Evolutionary conservation across 2,113 vertebrate genomes (phyloP).

Genomic region (Pseudolaguvia tuberculata): DNA sequence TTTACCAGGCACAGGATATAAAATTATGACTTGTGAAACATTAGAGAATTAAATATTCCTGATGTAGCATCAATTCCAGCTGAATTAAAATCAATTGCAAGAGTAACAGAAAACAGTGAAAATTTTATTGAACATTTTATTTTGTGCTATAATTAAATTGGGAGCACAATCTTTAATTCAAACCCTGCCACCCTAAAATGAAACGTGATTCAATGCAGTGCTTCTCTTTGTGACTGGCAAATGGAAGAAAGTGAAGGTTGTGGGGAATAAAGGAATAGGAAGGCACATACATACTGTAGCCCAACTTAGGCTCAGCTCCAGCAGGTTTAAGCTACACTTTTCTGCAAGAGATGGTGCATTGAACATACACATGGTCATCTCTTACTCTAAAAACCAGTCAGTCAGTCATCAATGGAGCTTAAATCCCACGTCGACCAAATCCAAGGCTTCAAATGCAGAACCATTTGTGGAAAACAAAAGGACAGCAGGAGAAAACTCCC

Average conservation of each 20-base stretch:
- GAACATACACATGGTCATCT: slow-evolving; percentile 14
- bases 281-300: slow-evolving; percentile 62
- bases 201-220: slow-evolving; percentile 61
- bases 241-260: neutral
- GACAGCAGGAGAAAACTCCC: neutral
- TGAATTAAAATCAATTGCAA: neutral
- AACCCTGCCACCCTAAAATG: slow-evolving; percentile 65
- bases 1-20: no score
- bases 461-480: neutral
- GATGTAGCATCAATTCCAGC: neutral
- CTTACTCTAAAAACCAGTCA: slow-evolving; percentile 43
- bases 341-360: slow-evolving; percentile 24
- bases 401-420: slow-evolving; percentile 41
- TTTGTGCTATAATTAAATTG: slow-evolving; percentile 57
- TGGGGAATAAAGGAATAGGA: slow-evolving; percentile 5
- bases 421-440: slow-evolving; percentile 43
- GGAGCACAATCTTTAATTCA: slow-evolving; percentile 65
- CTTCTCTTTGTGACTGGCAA: slow-evolving; percentile 52
- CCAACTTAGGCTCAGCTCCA: slow-evolving; percentile 28
- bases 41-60: neutral
- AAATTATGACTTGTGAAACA: no score
- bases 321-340: slow-evolving; percentile 33
- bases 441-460: slow-evolving; percentile 17
- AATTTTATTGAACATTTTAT: slow-evolving; percentile 64
- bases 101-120: slow-evolving; percentile 44